phyloP scores from a whole-genome alignment of 2,797 vertebrate species.

The Scleropages formosus region DNA sequence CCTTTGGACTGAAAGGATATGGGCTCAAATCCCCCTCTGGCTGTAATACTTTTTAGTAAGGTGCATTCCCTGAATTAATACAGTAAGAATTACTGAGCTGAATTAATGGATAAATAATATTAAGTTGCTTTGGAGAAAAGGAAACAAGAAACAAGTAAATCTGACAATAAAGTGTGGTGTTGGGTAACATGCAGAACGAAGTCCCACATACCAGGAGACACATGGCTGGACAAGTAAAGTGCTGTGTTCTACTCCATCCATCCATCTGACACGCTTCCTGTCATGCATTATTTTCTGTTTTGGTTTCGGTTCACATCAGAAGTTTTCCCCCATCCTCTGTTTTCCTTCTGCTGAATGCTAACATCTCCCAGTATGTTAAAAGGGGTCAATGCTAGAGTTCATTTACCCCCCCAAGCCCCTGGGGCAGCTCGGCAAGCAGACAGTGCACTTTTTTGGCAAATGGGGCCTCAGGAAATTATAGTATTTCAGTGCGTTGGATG shows the following conservation, averaged over 20 bases:
- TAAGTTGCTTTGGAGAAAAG: too few relatives aligned
- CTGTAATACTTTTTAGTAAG: too few relatives aligned
- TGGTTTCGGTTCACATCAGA: neutral
- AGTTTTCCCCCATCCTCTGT: too few relatives aligned
- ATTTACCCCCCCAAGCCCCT: constrained; percentile 35
- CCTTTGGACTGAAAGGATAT: too few relatives aligned
- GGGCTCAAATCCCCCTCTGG: too few relatives aligned
- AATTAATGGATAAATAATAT: too few relatives aligned
- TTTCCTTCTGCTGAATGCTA: neutral
- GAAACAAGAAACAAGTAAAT: too few relatives aligned
- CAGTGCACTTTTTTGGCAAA: constrained; percentile 64
- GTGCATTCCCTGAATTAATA: too few relatives aligned
- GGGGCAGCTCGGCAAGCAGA: constrained; percentile 60
- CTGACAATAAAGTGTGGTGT: too few relatives aligned
- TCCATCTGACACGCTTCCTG: neutral
- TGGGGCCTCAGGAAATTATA: constrained; percentile 74
- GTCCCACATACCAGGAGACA: neutral
- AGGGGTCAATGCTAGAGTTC: neutral
- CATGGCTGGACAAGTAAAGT: neutral
- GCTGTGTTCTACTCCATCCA: neutral
- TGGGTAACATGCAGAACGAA: too few relatives aligned
- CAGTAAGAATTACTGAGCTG: too few relatives aligned
- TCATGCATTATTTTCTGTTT: neutral
- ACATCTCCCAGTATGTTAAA: neutral
- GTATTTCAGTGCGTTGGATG: constrained; percentile 68